Evolutionary conservation across 2,113 vertebrate genomes (phyloP), one percentile per base, ranked within the genome.

Genomic region (Capreolus pygargus): DNA sequence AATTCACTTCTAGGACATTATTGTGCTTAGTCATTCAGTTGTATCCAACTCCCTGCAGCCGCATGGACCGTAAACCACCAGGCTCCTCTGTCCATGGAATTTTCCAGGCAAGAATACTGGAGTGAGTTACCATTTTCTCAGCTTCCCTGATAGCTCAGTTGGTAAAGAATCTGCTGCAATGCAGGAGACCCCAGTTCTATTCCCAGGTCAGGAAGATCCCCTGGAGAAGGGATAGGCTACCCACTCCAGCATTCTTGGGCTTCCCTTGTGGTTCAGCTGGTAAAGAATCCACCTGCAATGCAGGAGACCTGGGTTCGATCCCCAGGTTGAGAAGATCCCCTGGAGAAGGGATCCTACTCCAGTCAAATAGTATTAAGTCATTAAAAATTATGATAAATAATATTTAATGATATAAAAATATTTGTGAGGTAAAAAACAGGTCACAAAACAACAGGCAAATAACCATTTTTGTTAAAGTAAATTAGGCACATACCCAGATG

Each of bases 351-450:
- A 36, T 70, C n/a, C 64, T 36, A 70, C 64, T 70, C 64, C n/a
- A 67, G 17, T 70, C 0, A 0, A 70, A 70, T 21, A 70, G 36
- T 39, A 43, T 30, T 2, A 81, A 67, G 16, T 30, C 36, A 79
- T 60, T 94, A 28, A 54, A 92, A 88, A 61, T 84, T 58, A 96
- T 74, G 60, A n/a, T 76, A 94, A 79, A 85, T 81, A 81, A 79
- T 57, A 89, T 70, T 93, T 85, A 95, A 82, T 57, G 33, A 58
- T 36, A 78, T 2, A 93, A 79, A 97, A 91, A 78, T 30, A 64
- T 25, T 39, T 52, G 17, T 28, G 28, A 87, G 45, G 23, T 36
- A 21, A 82, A 97, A 79, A 95, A 67, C 27, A 79, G 28, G 15
- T 83, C 57, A 83, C 28, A 78, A 94, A 96, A 76, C 43, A 85